phyloP scores from a whole-genome alignment of 1,140 invertebrate species.

The Drosophila pachea region DNA sequence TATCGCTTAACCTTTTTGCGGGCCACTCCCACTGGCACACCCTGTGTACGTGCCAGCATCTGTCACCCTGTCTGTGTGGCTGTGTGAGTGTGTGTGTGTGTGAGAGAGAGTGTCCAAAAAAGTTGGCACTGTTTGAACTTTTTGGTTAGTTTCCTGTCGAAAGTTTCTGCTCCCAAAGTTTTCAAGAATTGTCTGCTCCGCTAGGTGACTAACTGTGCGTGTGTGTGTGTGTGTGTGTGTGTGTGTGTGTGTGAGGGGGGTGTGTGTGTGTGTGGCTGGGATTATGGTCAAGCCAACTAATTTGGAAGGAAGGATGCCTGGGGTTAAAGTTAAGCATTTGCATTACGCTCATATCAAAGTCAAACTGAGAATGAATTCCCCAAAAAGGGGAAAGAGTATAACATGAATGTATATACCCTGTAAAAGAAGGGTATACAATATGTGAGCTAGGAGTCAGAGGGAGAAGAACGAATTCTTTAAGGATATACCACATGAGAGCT shows the following conservation, averaged over 20 bases:
- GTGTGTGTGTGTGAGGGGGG: too few species aligned
- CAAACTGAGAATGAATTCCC: too few species aligned
- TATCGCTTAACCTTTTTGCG: constrained; percentile 63
- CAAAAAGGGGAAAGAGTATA: too few species aligned
- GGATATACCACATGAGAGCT: not conserved
- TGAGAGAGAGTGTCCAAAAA: constrained; percentile 43
- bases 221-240: constrained; percentile 7
- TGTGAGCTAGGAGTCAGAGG: too few species aligned
- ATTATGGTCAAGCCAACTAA: constrained; percentile 52
- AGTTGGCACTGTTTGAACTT: constrained; percentile 62
- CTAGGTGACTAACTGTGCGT: not conserved
- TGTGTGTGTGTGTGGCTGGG: too few species aligned
- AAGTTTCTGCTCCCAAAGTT: constrained; percentile 55
- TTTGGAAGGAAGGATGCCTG: constrained; percentile 27
- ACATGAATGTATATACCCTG: too few species aligned
- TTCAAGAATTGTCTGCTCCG: constrained; percentile 35
- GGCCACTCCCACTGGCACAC: constrained; percentile 12
- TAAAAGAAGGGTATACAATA: not conserved
- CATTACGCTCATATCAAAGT: constrained; percentile 5
- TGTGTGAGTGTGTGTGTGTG: constrained; percentile 52
- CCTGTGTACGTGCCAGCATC: constrained; percentile 13
- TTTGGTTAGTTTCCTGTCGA: constrained; percentile 60
- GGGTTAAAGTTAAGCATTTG: constrained; percentile 34
- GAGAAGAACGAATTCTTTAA: not conserved
- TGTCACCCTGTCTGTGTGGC: not conserved